These are phyloP conservation scores for Macquaria ambigua DNA, from an alignment of 2,113 vertebrate species.

Conservation along the genomic window DNA sequence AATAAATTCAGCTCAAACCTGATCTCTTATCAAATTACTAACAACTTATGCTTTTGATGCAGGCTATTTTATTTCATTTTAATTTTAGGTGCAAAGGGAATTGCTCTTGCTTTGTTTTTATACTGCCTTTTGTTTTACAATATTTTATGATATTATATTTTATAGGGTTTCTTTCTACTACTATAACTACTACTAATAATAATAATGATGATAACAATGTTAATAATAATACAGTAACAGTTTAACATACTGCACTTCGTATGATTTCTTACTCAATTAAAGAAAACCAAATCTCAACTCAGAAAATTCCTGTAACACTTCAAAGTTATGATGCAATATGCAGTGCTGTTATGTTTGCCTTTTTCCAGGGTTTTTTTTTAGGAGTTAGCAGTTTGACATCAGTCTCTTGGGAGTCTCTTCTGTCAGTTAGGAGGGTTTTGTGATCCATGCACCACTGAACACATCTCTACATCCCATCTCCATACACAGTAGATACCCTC, in stretches of 20 bases:
- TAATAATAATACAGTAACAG: too few species aligned
- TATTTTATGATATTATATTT: neutral
- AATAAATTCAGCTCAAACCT: neutral
- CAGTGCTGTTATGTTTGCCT: slow-evolving; percentile 12
- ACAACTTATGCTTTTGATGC: neutral
- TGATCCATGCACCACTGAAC: slow-evolving; percentile 81
- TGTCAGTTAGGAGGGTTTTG: slow-evolving; percentile 80
- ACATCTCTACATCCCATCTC: slow-evolving; percentile 82
- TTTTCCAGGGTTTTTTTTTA: slow-evolving; percentile 39
- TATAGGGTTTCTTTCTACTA: neutral
- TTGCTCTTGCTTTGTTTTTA: neutral
- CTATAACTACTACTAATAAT: neutral
- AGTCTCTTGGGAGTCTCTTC: slow-evolving; percentile 70
- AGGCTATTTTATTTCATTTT: neutral
- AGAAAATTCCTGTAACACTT: slow-evolving; percentile 14
- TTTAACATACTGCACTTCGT: neutral
- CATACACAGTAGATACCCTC: slow-evolving; percentile 80
- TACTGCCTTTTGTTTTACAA: neutral
- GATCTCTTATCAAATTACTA: neutral
- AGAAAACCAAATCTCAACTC: neutral
- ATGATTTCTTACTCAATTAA: neutral
- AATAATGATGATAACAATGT: neutral
- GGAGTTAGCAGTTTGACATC: slow-evolving; percentile 71
- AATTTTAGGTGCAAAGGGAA: neutral
- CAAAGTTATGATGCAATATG: slow-evolving; percentile 36